A percentile compares a stretch with the other conserved stretches of the same genome.
Conservation (phyloP, 2,888 invertebrate species). For the Cecidostiba fungosa region DNA sequence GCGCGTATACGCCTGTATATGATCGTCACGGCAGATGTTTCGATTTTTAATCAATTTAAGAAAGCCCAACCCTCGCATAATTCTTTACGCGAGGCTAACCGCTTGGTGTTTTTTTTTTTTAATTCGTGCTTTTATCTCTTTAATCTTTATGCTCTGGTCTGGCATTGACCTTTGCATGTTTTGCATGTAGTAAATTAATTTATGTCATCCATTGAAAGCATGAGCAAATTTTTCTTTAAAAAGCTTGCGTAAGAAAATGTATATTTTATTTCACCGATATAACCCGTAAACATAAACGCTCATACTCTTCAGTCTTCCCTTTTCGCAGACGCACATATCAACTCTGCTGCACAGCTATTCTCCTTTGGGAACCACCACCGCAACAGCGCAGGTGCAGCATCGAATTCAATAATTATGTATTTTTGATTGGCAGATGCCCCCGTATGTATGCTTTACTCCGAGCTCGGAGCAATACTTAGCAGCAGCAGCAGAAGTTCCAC, state of each 20-base stretch:
- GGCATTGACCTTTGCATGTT: neutral
- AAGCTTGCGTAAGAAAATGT: too few relatives aligned
- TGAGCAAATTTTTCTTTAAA: too few relatives aligned
- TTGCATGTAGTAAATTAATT: neutral
- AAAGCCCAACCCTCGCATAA: constrained; percentile 19
- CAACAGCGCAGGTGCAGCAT: constrained; percentile 40
- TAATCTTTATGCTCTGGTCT: neutral
- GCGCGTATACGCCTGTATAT: constrained; percentile 44
- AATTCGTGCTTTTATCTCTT: neutral
- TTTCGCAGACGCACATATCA: neutral
- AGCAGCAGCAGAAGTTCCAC: constrained; percentile 7
- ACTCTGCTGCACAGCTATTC: neutral
- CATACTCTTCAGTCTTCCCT: neutral
- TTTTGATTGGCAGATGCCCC: constrained; percentile 62
- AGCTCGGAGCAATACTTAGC: neutral
- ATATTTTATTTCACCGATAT: too few relatives aligned
- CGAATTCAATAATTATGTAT: constrained; percentile 60
- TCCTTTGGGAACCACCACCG: neutral
- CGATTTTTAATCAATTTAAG: constrained; percentile 58
- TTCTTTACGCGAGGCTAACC: neutral
- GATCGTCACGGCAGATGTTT: constrained; percentile 54
- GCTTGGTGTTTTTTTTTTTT: neutral
- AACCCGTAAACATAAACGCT: neutral
- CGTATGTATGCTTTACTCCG: constrained; percentile 33
- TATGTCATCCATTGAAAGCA: too few relatives aligned